Evolutionary conservation across 2,113 vertebrate genomes (phyloP).

Genomic region (Cochlearius cochlearius): DNA sequence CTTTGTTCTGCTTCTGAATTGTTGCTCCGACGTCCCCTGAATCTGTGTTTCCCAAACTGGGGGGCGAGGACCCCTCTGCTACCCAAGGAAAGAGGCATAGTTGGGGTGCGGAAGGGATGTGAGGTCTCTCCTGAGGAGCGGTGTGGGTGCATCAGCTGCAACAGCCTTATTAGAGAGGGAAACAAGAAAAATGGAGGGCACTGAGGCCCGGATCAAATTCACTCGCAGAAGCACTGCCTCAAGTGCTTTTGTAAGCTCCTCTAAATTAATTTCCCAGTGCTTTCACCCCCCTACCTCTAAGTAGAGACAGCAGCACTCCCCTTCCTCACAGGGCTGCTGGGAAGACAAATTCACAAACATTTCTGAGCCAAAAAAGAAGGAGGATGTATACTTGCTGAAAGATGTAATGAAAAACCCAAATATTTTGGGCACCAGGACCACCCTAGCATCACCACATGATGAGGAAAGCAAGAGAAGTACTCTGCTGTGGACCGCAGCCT

Average conservation of each 20-base stretch:
- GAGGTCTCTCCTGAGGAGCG: neutral
- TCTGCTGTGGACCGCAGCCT: neutral
- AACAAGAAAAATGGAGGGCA: neutral
- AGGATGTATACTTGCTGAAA: neutral
- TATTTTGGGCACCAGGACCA: neutral
- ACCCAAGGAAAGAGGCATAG: neutral
- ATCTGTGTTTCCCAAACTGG: neutral
- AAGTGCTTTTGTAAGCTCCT: neutral
- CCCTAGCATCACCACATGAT: neutral
- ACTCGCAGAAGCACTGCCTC: neutral
- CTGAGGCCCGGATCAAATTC: neutral
- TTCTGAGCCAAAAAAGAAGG: neutral
- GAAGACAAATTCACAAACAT: neutral
- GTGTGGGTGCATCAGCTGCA: neutral
- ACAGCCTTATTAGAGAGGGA: neutral
- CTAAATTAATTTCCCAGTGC: neutral
- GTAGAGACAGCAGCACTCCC: neutral
- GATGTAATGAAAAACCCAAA: neutral
- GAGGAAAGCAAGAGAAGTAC: neutral
- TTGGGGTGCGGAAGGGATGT: neutral
- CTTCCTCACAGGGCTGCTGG: neutral
- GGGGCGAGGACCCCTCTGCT: neutral
- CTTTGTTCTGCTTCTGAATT: neutral
- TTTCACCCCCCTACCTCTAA: neutral
- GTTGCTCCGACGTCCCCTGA: neutral